Conservation (phyloP, 2,888 invertebrate species). For the Mythimna albipuncta region DNA sequence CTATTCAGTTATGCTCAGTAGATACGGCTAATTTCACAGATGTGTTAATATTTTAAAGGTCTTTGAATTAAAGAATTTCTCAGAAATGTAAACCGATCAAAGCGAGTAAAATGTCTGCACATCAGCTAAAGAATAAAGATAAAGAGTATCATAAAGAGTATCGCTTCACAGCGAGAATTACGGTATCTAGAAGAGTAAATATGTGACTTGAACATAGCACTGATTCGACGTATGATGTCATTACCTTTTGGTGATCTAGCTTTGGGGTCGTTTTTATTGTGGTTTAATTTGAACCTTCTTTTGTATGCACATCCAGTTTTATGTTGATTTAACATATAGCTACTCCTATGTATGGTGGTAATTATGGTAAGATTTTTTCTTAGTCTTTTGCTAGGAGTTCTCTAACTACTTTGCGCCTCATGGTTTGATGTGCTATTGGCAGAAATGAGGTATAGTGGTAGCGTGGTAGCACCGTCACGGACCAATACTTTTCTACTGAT, state of each 20-base stretch:
- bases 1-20: background rate
- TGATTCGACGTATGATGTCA: too few relatives aligned
- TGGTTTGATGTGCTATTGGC: background rate
- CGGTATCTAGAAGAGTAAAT: background rate
- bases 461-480: background rate
- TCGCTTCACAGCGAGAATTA: background rate
- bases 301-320: too few relatives aligned
- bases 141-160: too few relatives aligned
- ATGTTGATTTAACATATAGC: too few relatives aligned
- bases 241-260: too few relatives aligned
- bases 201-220: too few relatives aligned
- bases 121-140: too few relatives aligned
- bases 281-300: too few relatives aligned
- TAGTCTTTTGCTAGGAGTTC: background rate
- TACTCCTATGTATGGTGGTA: background rate
- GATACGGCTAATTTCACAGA: background rate
- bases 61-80: too few relatives aligned
- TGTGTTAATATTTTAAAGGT: background rate
- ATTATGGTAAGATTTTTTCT: background rate
- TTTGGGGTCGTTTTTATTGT: too few relatives aligned
- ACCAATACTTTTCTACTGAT: background rate
- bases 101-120: background rate
- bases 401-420: background rate
- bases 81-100: background rate
- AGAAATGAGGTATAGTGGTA: background rate